Evolutionary conservation across 2,113 vertebrate species (phyloP), one percentile per base, ranked within the genome.

Genomic region (Ursus arctos): DNA sequence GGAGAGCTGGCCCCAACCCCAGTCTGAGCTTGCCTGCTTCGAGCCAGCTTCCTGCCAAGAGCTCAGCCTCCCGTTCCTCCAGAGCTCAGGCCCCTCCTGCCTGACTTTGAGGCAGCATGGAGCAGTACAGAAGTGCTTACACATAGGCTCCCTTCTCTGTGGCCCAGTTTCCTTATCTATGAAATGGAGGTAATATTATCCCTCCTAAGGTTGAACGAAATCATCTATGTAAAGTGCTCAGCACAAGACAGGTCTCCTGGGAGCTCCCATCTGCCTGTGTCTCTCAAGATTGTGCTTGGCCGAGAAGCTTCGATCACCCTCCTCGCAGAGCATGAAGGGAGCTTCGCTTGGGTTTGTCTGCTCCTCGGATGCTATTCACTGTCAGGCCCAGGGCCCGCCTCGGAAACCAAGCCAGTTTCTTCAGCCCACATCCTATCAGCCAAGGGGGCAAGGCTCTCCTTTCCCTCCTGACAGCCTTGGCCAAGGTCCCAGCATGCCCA

Each of bases 11-110:
- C n/a, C 43, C 19, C 26, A 51, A 1, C 10, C 19, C 55, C 71
- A n/a, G 3, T 49, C 53, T 14, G 47, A 86, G 40, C 61, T 61
- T 16, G 8, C 69, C 67, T 63, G 14, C 43, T 6, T n/a, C 69
- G 11, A 82, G 65, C 12, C 13, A 9, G 18, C 77, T 71, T 82
- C 82, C 65, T 16, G 10, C 65, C 72, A 16, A 49, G 36, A 94
- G 14, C 49, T 83, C 72, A 40, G 51, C 40, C n/a, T 5, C 43
- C 47, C 31, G 24, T 69, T 55, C 15, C n/a, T 13, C 77, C 28
- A 22, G 7, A 28, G 21, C 0, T 51, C 9, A 6, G 65, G 13
- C 11, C 15, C 76, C 5, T 51, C 1, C 0, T 5, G 31, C 61
- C 40, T 22, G 12, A n/a, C 33, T 13, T 21, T 11, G 8, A 28